Evolutionary conservation across 2,113 vertebrate genomes (phyloP), one percentile per base, ranked within the genome.

Genomic region (Excalfactoria chinensis): DNA sequence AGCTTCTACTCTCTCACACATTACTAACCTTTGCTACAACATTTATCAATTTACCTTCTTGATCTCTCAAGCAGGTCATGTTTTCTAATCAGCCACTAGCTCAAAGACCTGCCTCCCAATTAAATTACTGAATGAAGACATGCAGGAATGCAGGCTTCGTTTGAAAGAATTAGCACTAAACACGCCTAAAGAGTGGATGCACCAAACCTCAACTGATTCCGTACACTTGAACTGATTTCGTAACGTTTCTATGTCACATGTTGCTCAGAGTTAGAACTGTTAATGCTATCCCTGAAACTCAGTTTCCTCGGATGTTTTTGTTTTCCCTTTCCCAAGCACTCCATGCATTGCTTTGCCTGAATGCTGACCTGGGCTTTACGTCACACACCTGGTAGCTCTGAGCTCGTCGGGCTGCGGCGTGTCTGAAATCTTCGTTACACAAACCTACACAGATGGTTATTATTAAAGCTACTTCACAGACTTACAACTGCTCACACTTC

Each of bases 61-160:
- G 99, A 99, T 99, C 99, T 99, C 97, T 99, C 98, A 99, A 98
- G 98, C 99, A 99, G 98, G 98, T 98, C 99, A 98, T 98, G 98
- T 98, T 98, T 98, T 97, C 97, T 98, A 98, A 99, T 98, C 98
- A 98, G 97, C 96, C 97, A 95, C 98, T 95, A 97, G 96, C 93
- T 96, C 96, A 98, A 96, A 96, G 97, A 97, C 97, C 98, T 95
- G 97, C 97, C 88, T 97, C 97, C 98, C 98, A 98, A 98, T 98
- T 97, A 98, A 98, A 98, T 98, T 97, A 98, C 88, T 53, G 90
- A 94, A 92, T 8, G 95, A 96, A 96, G 95, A 95, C 95, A 95
- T 91, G 75, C 77, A 96, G 97, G 97, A 98, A 98, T 97, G 97
- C 53, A 92, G 94, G 95, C 93, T 93, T 90, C 93, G 62, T 74